These are phyloP conservation scores for Hypomecis atomaria DNA, from an alignment of 2,888 invertebrate species.

Conservation along the genomic window DNA sequence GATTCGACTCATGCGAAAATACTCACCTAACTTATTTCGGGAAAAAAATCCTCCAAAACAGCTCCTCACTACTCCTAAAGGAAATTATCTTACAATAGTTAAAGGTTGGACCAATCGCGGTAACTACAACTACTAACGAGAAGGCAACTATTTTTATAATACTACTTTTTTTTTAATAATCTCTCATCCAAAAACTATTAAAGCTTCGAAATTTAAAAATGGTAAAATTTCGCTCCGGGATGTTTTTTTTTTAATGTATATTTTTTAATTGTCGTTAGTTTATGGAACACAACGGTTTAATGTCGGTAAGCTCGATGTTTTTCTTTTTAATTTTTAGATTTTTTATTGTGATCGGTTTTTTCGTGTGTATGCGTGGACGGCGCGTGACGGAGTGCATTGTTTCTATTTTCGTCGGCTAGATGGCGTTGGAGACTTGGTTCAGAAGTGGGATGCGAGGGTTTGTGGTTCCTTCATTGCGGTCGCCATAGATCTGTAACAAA, in stretches of 20 bases:
- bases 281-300: conserved; percentile 61
- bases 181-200: conserved; percentile 52
- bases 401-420: conserved; percentile 47
- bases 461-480: conserved; percentile 51
- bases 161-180: conserved; percentile 45
- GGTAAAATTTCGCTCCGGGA: conserved; percentile 37
- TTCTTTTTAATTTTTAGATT: conserved; percentile 71
- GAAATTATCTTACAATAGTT: conserved; percentile 52
- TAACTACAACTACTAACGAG: conserved; percentile 63
- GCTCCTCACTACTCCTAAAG: conserved; percentile 43
- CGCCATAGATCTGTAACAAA: conserved; percentile 72
- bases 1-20: no score
- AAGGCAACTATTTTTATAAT: conserved; percentile 75
- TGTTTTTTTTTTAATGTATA: conserved; percentile 40
- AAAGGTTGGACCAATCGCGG: conserved; percentile 74
- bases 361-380: conserved; percentile 63
- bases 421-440: conserved; percentile 45
- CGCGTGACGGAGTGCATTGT: conserved; percentile 68
- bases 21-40: conserved; percentile 56
- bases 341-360: conserved; percentile 56
- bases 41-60: conserved; percentile 54
- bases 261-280: conserved; percentile 44
- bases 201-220: conserved; percentile 53
- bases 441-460: conserved; percentile 34
- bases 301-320: conserved; percentile 71